Conservation (phyloP, 2,797 vertebrate species). For the Megaceryle alcyon region DNA sequence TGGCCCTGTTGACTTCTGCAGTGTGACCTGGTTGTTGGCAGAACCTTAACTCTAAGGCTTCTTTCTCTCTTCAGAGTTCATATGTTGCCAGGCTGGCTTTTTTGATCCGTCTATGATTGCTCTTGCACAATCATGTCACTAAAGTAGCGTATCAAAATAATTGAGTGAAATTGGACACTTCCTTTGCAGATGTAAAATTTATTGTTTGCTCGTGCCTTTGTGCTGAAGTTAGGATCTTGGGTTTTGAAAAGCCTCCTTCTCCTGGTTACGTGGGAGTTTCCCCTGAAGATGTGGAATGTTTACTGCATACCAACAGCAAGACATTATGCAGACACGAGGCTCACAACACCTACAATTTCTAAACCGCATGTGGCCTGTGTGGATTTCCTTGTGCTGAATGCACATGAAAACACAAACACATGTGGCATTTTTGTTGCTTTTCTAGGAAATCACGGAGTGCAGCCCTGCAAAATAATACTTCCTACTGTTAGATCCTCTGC, state of each 20-base stretch:
- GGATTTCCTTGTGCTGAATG: conserved; percentile 68
- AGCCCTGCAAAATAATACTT: conserved; percentile 67
- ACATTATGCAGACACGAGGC: conserved; percentile 57
- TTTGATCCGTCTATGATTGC: neutral
- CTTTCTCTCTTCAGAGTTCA: neutral
- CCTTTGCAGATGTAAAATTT: conserved; percentile 43
- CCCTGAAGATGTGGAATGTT: conserved; percentile 71
- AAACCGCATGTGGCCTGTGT: conserved; percentile 62
- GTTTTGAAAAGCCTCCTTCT: conserved; percentile 42
- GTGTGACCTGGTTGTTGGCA: neutral
- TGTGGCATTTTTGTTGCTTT: conserved; percentile 69
- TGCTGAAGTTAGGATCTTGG: neutral
- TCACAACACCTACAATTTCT: conserved; percentile 73
- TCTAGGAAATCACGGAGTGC: conserved; percentile 66
- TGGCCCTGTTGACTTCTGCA: neutral
- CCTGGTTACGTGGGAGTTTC: conserved; percentile 61
- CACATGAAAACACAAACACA: conserved; percentile 69
- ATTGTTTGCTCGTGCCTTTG: conserved; percentile 21
- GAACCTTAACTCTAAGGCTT: neutral
- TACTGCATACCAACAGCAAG: conserved; percentile 62
- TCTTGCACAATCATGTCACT: neutral
- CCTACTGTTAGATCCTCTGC: conserved; percentile 40
- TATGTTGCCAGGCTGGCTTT: neutral
- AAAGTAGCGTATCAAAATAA: neutral
- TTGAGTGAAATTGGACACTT: neutral